A percentile compares a stretch with the other conserved stretches of the same genome.
phyloP scores from a whole-genome alignment of 2,888 invertebrate genomes.

The Gymnocheta viridis region DNA sequence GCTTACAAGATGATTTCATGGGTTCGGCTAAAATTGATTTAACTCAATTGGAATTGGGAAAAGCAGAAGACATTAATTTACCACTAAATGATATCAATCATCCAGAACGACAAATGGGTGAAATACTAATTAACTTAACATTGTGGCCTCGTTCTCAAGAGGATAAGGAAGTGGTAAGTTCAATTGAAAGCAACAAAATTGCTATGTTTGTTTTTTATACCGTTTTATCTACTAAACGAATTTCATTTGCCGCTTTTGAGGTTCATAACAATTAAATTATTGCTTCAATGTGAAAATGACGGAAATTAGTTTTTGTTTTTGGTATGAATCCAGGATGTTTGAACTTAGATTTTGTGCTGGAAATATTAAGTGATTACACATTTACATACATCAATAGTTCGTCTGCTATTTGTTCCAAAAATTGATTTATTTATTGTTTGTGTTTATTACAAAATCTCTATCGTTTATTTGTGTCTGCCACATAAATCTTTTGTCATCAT shows the following conservation, averaged over 20 bases:
- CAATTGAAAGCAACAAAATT: background rate
- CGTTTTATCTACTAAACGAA: background rate
- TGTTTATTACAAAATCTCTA: background rate
- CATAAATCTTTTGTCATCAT: background rate
- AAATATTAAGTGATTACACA: background rate
- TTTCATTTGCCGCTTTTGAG: background rate
- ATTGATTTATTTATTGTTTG: conserved; percentile 33
- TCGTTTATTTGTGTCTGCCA: background rate
- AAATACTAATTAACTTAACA: conserved; percentile 90
- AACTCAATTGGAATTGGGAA: conserved; percentile 90
- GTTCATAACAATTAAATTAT: background rate
- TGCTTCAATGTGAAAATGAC: background rate
- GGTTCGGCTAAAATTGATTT: conserved; percentile 94
- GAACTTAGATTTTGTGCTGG: background rate
- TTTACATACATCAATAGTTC: background rate
- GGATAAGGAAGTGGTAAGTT: conserved; percentile 94
- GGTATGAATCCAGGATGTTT: background rate
- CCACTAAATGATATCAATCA: conserved; percentile 88
- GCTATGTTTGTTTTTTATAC: background rate
- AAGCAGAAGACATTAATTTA: conserved; percentile 89
- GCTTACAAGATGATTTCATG: conserved; percentile 98
- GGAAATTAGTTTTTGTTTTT: conserved; percentile 32
- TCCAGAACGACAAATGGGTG: conserved; percentile 88
- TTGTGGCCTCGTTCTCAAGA: conserved; percentile 96
- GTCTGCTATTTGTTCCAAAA: background rate